phyloP scores from a whole-genome alignment of 2,888 invertebrate species.

The Ormyrus nitidulus region DNA sequence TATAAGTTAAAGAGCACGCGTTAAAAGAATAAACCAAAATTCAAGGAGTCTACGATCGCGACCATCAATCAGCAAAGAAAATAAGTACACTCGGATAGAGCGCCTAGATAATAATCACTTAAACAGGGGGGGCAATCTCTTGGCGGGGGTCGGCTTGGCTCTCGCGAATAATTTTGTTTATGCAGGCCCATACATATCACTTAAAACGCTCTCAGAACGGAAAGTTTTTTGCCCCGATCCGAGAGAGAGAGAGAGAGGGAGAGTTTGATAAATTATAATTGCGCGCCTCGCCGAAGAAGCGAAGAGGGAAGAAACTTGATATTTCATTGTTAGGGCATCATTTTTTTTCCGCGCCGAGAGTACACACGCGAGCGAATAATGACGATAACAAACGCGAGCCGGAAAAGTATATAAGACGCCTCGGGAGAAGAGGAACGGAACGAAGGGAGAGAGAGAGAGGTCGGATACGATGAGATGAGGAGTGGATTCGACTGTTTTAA shows the following conservation, averaged over 20 bases:
- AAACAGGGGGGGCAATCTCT: conserved; percentile 26
- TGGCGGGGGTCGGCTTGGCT: not conserved
- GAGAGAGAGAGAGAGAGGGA: not conserved
- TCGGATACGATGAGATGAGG: not conserved
- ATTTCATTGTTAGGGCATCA: conserved; percentile 57
- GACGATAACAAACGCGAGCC: conserved; percentile 37
- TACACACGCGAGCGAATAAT: conserved; percentile 42
- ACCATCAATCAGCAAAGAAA: no score
- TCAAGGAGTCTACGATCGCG: no score
- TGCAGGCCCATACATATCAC: conserved; percentile 53
- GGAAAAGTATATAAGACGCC: not conserved
- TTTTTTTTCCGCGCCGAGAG: conserved; percentile 33
- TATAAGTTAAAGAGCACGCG: no score
- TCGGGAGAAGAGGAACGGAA: not conserved
- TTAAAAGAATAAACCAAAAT: no score
- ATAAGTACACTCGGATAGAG: no score
- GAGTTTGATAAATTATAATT: conserved; percentile 57
- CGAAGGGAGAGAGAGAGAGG: not conserved
- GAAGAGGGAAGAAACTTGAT: conserved; percentile 53
- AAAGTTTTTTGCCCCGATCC: conserved; percentile 41
- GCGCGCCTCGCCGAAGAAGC: conserved; percentile 26
- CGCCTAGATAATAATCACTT: conserved; percentile 45
- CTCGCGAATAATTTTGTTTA: conserved; percentile 54
- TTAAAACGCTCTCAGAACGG: conserved; percentile 50
- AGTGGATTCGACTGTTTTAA: not conserved